A percentile compares a stretch with the other conserved stretches of the same genome.
These are phyloP conservation scores for Verasper variegatus DNA, from an alignment of 2,113 vertebrate genomes.

Conservation along the genomic window DNA sequence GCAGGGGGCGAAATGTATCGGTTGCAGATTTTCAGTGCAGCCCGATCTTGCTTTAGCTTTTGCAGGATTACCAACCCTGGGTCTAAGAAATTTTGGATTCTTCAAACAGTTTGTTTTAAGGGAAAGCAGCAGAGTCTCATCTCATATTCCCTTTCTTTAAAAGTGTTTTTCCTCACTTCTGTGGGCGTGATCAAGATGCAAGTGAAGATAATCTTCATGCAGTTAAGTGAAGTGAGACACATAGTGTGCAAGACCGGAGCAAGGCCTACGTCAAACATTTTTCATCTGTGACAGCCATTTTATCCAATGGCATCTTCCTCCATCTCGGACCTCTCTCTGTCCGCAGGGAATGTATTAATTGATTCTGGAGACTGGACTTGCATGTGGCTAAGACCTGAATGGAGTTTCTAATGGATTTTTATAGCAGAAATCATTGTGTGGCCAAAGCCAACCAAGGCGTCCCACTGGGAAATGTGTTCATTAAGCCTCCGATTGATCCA, in stretches of 20 bases:
- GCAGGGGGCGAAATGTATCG: no score
- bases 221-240: slow-evolving; percentile 4
- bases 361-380: slow-evolving; percentile 44
- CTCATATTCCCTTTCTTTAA: not conserved
- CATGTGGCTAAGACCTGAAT: slow-evolving; percentile 35
- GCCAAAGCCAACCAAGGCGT: slow-evolving; percentile 39
- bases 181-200: not conserved
- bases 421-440: slow-evolving; percentile 57
- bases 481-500: slow-evolving; percentile 71
- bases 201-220: not conserved
- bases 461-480: slow-evolving; percentile 64
- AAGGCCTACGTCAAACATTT: slow-evolving; percentile 3
- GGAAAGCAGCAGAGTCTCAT: not conserved
- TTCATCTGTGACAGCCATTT: slow-evolving; percentile 9
- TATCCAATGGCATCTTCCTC: slow-evolving; percentile 27
- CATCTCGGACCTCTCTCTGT: not conserved
- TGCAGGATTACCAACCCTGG: no score
- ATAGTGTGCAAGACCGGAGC: not conserved
- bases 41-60: no score
- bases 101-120: not conserved
- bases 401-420: slow-evolving; percentile 61
- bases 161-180: not conserved
- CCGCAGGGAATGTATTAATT: slow-evolving; percentile 39
- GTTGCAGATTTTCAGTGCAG: no score
- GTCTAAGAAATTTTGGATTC: not conserved